phyloP scores from a whole-genome alignment of 2,113 vertebrate genomes.

The Nibea coibor region DNA sequence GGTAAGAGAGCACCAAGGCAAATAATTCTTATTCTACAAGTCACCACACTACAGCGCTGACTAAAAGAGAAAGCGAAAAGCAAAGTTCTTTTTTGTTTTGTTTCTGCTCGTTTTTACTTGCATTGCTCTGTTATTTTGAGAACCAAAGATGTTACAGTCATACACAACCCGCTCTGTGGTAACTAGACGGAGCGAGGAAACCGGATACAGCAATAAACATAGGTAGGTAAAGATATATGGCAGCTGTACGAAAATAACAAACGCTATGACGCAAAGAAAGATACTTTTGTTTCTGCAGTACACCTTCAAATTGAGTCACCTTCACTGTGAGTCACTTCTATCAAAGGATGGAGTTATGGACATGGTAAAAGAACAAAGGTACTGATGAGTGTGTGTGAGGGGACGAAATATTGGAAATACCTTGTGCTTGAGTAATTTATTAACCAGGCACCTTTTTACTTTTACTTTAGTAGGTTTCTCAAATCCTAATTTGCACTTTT shows the following conservation, averaged over 20 bases:
- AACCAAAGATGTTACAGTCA: constrained; percentile 21
- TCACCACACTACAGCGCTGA: constrained; percentile 39
- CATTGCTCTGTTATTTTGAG: constrained; percentile 13
- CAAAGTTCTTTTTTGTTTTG: not conserved
- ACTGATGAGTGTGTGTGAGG: no score
- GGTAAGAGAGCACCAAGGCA: not conserved
- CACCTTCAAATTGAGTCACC: not conserved
- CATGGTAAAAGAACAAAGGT: not conserved
- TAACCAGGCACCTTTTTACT: no score
- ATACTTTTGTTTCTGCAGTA: not conserved
- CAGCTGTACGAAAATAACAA: not conserved
- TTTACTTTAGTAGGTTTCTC: no score
- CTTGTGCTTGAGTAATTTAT: no score
- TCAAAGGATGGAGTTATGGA: not conserved
- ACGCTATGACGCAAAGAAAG: not conserved
- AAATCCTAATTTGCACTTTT: no score
- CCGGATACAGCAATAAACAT: not conserved
- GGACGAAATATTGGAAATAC: no score
- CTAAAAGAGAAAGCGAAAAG: not conserved
- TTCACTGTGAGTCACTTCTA: not conserved
- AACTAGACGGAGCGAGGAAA: not conserved
- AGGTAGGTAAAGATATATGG: not conserved
- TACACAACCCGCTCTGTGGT: not conserved
- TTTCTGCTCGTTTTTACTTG: constrained; percentile 22
- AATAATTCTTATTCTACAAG: constrained; percentile 34